phyloP scores from a whole-genome alignment of 2,797 vertebrate species.

The Yasuhikotakia modesta region DNA sequence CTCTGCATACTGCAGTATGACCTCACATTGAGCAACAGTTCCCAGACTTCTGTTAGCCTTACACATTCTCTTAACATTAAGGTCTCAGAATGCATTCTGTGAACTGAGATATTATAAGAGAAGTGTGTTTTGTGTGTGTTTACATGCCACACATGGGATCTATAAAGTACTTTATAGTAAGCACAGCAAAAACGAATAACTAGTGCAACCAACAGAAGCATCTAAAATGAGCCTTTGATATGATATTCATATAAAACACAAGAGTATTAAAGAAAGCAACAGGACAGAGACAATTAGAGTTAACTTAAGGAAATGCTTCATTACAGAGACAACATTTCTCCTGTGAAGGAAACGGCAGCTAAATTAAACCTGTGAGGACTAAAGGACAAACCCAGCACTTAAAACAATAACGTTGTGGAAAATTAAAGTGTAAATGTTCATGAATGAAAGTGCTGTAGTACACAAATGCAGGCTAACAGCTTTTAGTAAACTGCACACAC shows the following conservation, averaged over 20 bases:
- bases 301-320: neutral
- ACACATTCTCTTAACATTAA: neutral
- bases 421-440: neutral
- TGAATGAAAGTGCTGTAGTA: neutral
- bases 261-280: neutral
- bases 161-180: neutral
- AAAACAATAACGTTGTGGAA: neutral
- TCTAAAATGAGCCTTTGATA: slow-evolving; percentile 3
- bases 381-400: neutral
- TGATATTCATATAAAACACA: slow-evolving; percentile 7
- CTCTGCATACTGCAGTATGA: slow-evolving; percentile 7
- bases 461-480: neutral
- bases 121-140: too few species aligned
- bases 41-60: slow-evolving; percentile 9
- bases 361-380: neutral
- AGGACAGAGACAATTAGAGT: neutral
- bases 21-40: too few species aligned
- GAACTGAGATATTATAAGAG: too few species aligned
- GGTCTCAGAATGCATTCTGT: too few species aligned
- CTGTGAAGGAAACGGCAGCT: neutral
- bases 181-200: neutral
- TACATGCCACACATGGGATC: neutral
- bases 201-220: slow-evolving; percentile 1
- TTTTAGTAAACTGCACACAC: neutral
- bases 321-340: neutral